These are phyloP conservation scores for Potorous gilbertii DNA, from an alignment of 2,797 vertebrate genomes.

Conservation along the genomic window DNA sequence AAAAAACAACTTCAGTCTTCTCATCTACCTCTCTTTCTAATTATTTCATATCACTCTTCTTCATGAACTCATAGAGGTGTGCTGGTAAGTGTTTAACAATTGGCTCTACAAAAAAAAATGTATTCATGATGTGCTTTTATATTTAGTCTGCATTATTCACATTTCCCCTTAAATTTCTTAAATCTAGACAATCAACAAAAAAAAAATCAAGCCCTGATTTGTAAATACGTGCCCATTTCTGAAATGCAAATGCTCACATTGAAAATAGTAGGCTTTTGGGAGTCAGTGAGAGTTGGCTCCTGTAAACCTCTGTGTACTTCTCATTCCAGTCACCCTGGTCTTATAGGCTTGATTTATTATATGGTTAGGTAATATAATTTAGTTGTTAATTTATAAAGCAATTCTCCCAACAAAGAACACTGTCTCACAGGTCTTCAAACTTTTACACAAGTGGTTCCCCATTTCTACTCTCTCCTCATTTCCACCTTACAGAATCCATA, in stretches of 20 bases:
- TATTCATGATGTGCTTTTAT: neutral
- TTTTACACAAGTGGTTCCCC: neutral
- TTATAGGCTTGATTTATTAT: neutral
- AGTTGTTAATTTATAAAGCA: neutral
- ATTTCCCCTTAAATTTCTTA: neutral
- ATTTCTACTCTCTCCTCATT: neutral
- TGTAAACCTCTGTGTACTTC: neutral
- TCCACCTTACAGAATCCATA: neutral
- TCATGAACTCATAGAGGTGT: neutral
- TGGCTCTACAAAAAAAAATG: neutral
- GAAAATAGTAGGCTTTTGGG: neutral
- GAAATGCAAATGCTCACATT: neutral
- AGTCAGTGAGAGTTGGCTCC: neutral
- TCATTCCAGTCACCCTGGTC: neutral
- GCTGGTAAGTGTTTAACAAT: neutral
- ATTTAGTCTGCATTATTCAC: neutral
- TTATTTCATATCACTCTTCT: neutral
- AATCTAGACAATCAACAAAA: neutral
- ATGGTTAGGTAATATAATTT: neutral
- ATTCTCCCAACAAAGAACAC: neutral
- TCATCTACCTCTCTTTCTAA: neutral
- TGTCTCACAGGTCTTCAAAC: too few relatives aligned
- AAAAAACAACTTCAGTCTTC: neutral
- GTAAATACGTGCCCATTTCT: neutral
- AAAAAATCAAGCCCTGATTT: neutral